A percentile compares a stretch with the other conserved stretches of the same genome.
Evolutionary conservation across 2,113 vertebrate genomes (phyloP).

Genomic region (Forbesichthys papilliferus): DNA sequence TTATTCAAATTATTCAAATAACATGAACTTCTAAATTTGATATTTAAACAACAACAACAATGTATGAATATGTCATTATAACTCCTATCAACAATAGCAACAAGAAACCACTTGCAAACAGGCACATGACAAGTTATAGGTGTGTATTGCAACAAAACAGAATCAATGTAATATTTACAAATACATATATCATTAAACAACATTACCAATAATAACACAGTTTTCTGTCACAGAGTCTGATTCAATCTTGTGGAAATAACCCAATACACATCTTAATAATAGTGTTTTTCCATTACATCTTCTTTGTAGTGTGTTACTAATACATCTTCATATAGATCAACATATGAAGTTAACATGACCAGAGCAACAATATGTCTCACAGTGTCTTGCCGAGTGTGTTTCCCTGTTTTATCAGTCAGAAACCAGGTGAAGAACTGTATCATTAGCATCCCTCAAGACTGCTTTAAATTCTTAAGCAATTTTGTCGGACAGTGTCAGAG

Average conservation of each 20-base stretch:
- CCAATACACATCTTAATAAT: constrained; percentile 38
- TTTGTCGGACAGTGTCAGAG: too few species aligned
- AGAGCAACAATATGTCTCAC: constrained; percentile 46
- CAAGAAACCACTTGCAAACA: neutral
- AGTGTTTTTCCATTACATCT: constrained; percentile 20
- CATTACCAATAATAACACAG: constrained; percentile 5
- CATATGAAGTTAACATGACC: constrained; percentile 26
- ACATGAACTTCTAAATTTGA: too few species aligned
- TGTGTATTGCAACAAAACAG: constrained; percentile 5
- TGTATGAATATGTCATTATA: neutral
- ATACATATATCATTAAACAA: constrained; percentile 13
- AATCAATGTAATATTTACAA: neutral
- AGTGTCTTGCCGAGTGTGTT: constrained; percentile 35
- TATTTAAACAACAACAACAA: too few species aligned
- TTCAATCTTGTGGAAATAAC: constrained; percentile 31
- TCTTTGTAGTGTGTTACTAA: constrained; percentile 11
- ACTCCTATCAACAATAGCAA: too few species aligned
- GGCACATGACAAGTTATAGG: constrained; percentile 5
- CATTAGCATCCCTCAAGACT: too few species aligned
- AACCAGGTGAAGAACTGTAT: too few species aligned
- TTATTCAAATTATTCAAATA: too few species aligned
- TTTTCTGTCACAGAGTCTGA: constrained; percentile 12
- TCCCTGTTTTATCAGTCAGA: too few species aligned
- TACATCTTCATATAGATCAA: constrained; percentile 6
- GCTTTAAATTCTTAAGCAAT: too few species aligned